Percentiles rank a stretch among this genome's conserved stretches.
Evolutionary conservation across 2,113 vertebrate genomes (phyloP).

Genomic region (Pseudorasbora parva): DNA sequence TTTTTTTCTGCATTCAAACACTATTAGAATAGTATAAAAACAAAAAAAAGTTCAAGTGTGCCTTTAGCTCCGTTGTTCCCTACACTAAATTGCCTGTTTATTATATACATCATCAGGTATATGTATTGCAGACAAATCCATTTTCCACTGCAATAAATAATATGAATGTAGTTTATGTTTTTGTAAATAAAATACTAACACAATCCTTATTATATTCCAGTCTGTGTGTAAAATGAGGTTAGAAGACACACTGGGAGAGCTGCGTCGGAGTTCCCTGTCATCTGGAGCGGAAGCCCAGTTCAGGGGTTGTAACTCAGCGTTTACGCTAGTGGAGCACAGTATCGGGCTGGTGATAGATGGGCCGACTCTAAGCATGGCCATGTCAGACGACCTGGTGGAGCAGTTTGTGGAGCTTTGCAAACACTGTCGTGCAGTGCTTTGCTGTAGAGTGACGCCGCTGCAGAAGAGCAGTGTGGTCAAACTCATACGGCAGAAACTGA

Average conservation of each 20-base stretch:
- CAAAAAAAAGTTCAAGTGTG: too few species aligned
- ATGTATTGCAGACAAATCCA: too few species aligned
- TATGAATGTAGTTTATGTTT: background rate
- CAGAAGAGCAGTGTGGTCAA: constrained; percentile 91
- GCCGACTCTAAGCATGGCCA: constrained; percentile 74
- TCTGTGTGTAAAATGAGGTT: constrained; percentile 84
- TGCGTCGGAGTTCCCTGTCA: constrained; percentile 68
- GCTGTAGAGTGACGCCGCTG: constrained; percentile 87
- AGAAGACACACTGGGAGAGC: constrained; percentile 83
- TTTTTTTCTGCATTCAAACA: too few species aligned
- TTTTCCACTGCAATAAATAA: background rate
- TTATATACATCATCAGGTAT: background rate
- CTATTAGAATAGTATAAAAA: too few species aligned
- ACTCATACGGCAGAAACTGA: constrained; percentile 79
- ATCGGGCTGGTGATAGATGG: constrained; percentile 88
- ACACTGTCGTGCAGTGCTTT: constrained; percentile 84
- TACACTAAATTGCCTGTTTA: background rate
- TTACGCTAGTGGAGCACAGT: constrained; percentile 47
- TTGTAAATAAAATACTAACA: background rate
- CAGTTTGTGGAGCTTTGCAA: constrained; percentile 81
- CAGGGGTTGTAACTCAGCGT: constrained; percentile 51
- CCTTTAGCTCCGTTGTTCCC: too few species aligned
- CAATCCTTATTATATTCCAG: constrained; percentile 67
- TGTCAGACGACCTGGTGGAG: constrained; percentile 81
- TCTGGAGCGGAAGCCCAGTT: constrained; percentile 38